Percentiles rank a stretch among this genome's conserved stretches.
phyloP scores from a whole-genome alignment of 2,797 vertebrate genomes.

The Synaphobranchus kaupii region DNA sequence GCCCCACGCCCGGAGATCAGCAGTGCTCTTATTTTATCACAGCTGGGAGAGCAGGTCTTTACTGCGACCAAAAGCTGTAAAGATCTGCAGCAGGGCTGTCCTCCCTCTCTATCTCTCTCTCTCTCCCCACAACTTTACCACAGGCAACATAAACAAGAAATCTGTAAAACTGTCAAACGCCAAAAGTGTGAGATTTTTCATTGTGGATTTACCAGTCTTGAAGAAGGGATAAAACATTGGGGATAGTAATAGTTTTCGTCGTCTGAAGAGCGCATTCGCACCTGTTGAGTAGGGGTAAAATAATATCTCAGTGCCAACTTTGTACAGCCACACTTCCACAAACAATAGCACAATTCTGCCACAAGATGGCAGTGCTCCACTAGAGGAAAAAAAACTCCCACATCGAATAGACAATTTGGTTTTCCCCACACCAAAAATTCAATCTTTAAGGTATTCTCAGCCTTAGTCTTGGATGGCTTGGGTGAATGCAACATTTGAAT shows the following conservation, averaged over 20 bases:
- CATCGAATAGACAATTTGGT: neutral
- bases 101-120: neutral
- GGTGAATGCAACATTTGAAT: neutral
- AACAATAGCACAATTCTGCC: neutral
- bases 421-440: neutral
- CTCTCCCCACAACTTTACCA: neutral
- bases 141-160: constrained; percentile 15
- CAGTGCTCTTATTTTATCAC: neutral
- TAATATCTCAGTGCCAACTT: neutral
- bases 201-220: constrained; percentile 63
- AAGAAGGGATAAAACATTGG: constrained; percentile 68
- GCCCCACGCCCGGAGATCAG: neutral
- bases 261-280: constrained; percentile 42
- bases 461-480: neutral
- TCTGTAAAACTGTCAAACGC: neutral
- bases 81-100: neutral
- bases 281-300: constrained; percentile 47
- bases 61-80: neutral
- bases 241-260: constrained; percentile 55
- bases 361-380: constrained; percentile 20
- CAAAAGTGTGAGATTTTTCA: neutral
- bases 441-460: neutral
- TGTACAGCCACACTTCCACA: neutral
- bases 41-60: neutral
- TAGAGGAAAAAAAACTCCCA: neutral